Percentiles rank a stretch among this genome's conserved stretches.
Conservation (phyloP, 2,797 vertebrate species). For the Anableps anableps region DNA sequence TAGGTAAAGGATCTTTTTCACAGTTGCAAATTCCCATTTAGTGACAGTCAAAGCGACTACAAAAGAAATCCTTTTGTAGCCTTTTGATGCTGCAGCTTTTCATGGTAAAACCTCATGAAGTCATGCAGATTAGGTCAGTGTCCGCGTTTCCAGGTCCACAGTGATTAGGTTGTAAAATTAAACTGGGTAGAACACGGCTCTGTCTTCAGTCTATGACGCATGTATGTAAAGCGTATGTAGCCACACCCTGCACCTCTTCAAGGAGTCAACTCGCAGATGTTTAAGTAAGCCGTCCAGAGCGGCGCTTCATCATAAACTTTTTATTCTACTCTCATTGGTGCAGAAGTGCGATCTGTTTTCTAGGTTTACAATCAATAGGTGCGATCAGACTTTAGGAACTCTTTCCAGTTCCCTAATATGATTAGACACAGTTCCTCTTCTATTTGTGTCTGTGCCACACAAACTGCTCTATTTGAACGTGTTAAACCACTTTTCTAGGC, state of each 20-base stretch:
- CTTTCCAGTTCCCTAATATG: background rate
- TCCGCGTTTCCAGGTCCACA: conserved; percentile 45
- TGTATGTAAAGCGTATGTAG: conserved; percentile 8
- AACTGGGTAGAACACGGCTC: conserved; percentile 20
- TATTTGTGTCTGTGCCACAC: background rate
- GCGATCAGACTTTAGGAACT: background rate
- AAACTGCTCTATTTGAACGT: background rate
- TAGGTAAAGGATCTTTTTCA: conserved; percentile 19
- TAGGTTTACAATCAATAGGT: background rate
- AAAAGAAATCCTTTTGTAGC: background rate
- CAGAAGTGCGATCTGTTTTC: background rate
- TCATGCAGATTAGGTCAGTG: conserved; percentile 25
- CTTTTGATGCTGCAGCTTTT: background rate
- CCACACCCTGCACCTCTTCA: conserved; percentile 40
- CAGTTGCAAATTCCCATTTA: conserved; percentile 13
- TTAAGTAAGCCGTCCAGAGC: background rate
- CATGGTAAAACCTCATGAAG: background rate
- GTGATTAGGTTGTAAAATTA: conserved; percentile 26
- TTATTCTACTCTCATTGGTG: no score
- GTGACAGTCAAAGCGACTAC: background rate
- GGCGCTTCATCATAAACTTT: background rate
- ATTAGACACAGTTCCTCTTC: background rate
- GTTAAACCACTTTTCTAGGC: background rate
- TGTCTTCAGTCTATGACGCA: conserved; percentile 13
- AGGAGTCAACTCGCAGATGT: conserved; percentile 16